Evolutionary conservation across 2,113 vertebrate species (phyloP).

Genomic region (Nettapus auritus): DNA sequence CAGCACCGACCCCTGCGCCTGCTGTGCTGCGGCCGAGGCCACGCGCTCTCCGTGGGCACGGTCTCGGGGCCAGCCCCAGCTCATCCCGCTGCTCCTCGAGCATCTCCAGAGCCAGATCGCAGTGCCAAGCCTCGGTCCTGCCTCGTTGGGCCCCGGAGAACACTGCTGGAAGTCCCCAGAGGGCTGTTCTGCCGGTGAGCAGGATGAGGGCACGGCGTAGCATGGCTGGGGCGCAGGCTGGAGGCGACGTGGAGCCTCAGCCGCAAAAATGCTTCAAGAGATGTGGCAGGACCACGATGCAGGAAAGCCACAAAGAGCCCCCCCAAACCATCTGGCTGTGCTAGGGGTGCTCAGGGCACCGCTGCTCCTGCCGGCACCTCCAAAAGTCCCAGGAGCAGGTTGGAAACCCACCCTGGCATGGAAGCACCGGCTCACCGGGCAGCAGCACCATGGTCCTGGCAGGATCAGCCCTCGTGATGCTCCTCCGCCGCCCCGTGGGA

Average conservation of each 20-base stretch:
- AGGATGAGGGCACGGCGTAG: background rate
- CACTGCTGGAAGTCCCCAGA: background rate
- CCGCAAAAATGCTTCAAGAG: fast-evolving
- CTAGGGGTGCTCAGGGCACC: fast-evolving
- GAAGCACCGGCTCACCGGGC: background rate
- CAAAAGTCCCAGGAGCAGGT: background rate
- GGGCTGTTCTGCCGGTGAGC: background rate
- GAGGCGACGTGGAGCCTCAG: background rate
- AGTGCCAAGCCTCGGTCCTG: background rate
- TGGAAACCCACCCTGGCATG: background rate
- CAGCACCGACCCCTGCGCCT: background rate
- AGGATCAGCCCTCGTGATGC: background rate
- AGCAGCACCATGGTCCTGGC: background rate
- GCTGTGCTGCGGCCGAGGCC: background rate
- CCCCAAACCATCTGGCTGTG: background rate
- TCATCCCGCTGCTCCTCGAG: background rate
- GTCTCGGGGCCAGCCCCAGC: background rate
- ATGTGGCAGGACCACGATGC: background rate
- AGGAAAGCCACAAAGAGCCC: background rate
- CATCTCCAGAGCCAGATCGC: fast-evolving
- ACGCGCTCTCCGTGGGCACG: fast-evolving
- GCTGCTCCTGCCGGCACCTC: background rate
- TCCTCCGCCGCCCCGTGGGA: fast-evolving
- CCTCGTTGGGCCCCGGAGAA: background rate
- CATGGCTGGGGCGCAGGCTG: background rate